Base-by-base conservation (phyloP, 2,797 vertebrate species). In the Dendrocincla fuliginosa region DNA sequence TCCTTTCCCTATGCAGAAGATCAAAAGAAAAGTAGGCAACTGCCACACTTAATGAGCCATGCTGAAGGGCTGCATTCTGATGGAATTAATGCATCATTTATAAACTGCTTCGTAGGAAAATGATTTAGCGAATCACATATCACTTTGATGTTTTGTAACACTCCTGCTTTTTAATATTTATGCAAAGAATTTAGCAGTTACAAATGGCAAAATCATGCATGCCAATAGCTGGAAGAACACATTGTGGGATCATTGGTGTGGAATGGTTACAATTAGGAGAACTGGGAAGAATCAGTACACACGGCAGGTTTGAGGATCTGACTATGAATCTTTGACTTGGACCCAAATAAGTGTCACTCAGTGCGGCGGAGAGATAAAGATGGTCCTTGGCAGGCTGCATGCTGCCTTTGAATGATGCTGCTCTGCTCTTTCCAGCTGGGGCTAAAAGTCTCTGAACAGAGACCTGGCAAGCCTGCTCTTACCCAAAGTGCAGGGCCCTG, bases 51-150 rank as follows among this genome's bases (percentile, higher is more conserved):
- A 96, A 91, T 95, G 88, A 95, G 74, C 70, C 39, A 50, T 28
- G n/a, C 74, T 61, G 69, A 93, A 78, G 68, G 69, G 35, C 64
- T 94, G 47, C 59, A 87, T 92, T 69, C 71, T 87, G 85, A 76
- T 2, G 14, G 77, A 91, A 92, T 77, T 78, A 87, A 95, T 89
- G 56, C 75, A 96, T 91, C 87, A 94, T 95, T 96, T 91, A 96
- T 90, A 53, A 87, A 94, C 25, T 20, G 27, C 35, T 95, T 94
- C 4, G 0, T 65, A 84, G 78, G 85, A 94, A 92, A 95, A 96
- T 52, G 86, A 82, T 87, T 93, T 75, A 90, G 65, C 0, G 52
- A 89, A 85, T 90, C 89, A 78, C 56, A 25, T 55, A 55, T 61
- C 74, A 52, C 85, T 97, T 95, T 95, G 93, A 95, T 91, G 89